A percentile compares a stretch with the other conserved stretches of the same genome.
phyloP scores from a whole-genome alignment of 2,888 invertebrate species.

The Drosophila basisetae region DNA sequence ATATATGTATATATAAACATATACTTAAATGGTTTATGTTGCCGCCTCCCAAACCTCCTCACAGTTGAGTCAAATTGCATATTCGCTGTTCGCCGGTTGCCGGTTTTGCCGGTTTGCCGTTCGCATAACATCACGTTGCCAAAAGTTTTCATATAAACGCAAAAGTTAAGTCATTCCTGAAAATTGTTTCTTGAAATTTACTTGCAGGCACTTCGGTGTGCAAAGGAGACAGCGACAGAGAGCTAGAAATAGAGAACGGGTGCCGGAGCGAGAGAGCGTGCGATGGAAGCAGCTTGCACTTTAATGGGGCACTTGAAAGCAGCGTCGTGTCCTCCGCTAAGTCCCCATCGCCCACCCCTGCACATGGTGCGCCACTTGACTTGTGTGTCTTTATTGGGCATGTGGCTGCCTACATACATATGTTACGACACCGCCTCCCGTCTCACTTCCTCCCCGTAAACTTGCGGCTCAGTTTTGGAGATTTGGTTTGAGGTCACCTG shows the following conservation, averaged over 20 bases:
- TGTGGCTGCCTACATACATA: constrained; percentile 7
- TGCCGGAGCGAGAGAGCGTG: not conserved
- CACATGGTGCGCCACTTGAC: not conserved
- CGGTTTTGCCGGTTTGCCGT: constrained; percentile 30
- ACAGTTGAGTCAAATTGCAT: constrained; percentile 44
- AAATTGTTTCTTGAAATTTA: constrained; percentile 79
- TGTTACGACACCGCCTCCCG: not conserved
- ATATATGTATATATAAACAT: not conserved
- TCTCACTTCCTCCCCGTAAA: not conserved
- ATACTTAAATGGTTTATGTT: constrained; percentile 1
- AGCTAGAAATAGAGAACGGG: not conserved
- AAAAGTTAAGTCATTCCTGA: constrained; percentile 80
- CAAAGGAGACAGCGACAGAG: not conserved
- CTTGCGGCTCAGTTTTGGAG: constrained; percentile 11
- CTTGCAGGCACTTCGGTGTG: constrained; percentile 65
- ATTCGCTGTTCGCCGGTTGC: constrained; percentile 23
- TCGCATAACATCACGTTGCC: constrained; percentile 75
- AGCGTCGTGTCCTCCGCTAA: not conserved
- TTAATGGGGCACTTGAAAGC: constrained; percentile 10
- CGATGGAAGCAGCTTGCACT: not conserved
- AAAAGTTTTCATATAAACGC: constrained; percentile 79
- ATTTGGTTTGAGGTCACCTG: constrained; percentile 52
- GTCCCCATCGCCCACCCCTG: too few species aligned
- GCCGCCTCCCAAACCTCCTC: not conserved
- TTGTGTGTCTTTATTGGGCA: constrained; percentile 8